Evolutionary conservation across 2,888 invertebrate genomes (phyloP), one percentile per base, ranked within the genome.

Genomic region (Helicoverpa assulta): DNA sequence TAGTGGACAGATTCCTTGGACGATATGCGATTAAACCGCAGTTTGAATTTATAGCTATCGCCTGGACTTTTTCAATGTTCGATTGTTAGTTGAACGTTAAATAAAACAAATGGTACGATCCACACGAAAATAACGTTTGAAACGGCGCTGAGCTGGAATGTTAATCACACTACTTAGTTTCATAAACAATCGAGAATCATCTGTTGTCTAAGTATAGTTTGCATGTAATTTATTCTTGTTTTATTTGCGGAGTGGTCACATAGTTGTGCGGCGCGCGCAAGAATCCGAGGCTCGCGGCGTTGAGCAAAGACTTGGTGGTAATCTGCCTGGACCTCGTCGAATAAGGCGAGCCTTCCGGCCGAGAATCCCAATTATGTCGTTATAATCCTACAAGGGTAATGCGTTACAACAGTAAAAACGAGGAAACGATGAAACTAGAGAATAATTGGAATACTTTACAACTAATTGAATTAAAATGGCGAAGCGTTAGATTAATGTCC

Each of bases 1-100:
- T 89, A 90, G 85, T 87, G 85, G 88, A 88, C 89, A 89, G 90
- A 93, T 93, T 89, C 92, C 92, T 91, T 91, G 90, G 89, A 89
- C 92, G 93, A 93, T 93, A 90, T 92, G 88, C 84, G 83, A 86
- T 90, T 88, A 89, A 88, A 86, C 83, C 86, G 85, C 83, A 80
- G 79, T 82, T 83, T 87, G 74, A 85, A 92, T 93, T 92, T 92
- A 92, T 92, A 80, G 85, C 88, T 84, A 81, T 84, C 76, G 82
- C 73, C 76, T 82, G 85, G 85, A 87, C 88, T 90, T 89, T 87
- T 88, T 89, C 86, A 89, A 89, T 85, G 84, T 86, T 88, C 85
- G 88, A 86, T 83, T 77, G 85, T 87, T 85, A 73, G 67, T 88
- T 80, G 78, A 80, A 60, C 52, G 59, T 29, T 50, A 68, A 78